Evolutionary conservation across 2,113 vertebrate species (phyloP).

Genomic region (Murina feae): DNA sequence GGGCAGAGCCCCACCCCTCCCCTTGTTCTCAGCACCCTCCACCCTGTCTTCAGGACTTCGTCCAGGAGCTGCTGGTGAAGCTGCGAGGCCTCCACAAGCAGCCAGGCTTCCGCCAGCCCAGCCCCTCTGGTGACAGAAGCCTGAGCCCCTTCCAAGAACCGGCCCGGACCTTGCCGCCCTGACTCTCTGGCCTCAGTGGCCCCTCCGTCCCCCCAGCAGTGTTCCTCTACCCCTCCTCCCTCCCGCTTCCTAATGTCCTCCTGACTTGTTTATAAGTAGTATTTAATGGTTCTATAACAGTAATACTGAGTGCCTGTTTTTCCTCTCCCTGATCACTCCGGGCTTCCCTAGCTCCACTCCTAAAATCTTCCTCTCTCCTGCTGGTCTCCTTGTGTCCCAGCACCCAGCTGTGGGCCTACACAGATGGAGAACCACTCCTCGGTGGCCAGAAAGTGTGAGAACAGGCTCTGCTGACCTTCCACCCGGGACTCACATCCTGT

Average conservation of each 20-base stretch:
- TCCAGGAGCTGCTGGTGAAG: conserved; percentile 84
- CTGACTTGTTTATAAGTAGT: conserved; percentile 41
- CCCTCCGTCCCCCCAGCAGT: neutral
- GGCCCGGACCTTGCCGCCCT: neutral
- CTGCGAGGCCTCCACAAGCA: conserved; percentile 87
- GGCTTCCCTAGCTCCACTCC: neutral
- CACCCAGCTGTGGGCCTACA: conserved; percentile 8
- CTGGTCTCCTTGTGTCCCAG: neutral
- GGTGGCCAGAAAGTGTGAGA: conserved; percentile 55
- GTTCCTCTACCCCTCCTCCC: too few species aligned
- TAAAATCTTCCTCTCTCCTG: neutral
- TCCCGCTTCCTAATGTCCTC: rapidly evolving
- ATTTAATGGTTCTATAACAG: conserved; percentile 60
- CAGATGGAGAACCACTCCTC: conserved; percentile 46
- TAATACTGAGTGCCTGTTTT: conserved; percentile 1
- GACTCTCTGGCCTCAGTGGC: neutral
- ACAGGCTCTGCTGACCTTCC: conserved; percentile 31
- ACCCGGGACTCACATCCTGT: conserved; percentile 33
- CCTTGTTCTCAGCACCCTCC: neutral
- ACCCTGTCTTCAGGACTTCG: conserved; percentile 78
- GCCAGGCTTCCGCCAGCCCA: conserved; percentile 77
- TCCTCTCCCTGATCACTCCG: neutral
- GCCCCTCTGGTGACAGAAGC: conserved; percentile 70
- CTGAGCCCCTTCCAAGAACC: conserved; percentile 69
- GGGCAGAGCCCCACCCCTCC: neutral